These are phyloP conservation scores for Halocynthia aurantium DNA, from an alignment of 23 tunicate genomes.

Conservation along the genomic window DNA sequence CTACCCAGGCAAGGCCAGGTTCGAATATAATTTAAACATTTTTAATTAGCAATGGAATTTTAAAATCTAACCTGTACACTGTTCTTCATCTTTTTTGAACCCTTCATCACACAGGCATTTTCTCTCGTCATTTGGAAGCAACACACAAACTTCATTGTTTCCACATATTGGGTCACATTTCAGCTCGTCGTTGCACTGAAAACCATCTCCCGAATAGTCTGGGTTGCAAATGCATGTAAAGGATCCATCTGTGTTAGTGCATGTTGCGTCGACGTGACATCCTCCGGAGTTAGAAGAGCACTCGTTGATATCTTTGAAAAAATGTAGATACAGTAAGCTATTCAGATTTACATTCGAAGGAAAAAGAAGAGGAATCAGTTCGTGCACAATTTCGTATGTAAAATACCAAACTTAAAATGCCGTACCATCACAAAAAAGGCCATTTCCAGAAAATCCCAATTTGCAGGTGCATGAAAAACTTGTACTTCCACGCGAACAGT, in stretches of 20 bases:
- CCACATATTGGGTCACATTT: too few species aligned
- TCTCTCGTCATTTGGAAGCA: background rate
- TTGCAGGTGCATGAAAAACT: background rate
- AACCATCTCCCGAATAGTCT: background rate
- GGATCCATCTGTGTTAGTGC: slow-evolving; percentile 19
- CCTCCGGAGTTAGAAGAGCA: background rate
- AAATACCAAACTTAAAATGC: too few species aligned
- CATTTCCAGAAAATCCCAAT: slow-evolving; percentile 9
- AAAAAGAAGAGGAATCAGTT: too few species aligned
- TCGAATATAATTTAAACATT: background rate
- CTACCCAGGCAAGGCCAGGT: too few species aligned
- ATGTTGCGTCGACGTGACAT: slow-evolving; percentile 18
- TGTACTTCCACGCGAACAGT: background rate
- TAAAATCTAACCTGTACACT: background rate
- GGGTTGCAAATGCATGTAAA: slow-evolving; percentile 2
- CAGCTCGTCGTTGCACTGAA: background rate
- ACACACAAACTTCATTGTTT: background rate
- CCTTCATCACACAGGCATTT: slow-evolving; percentile 9
- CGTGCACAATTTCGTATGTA: too few species aligned
- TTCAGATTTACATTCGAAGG: too few species aligned
- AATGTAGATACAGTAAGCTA: too few species aligned
- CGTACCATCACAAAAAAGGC: slow-evolving; percentile 8
- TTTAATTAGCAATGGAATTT: background rate
- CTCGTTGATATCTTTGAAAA: slow-evolving; percentile 7
- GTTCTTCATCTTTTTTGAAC: background rate